Evolutionary conservation across 2,888 invertebrate species (phyloP), one percentile per base, ranked within the genome.

Genomic region (Ophion slaviceki): DNA sequence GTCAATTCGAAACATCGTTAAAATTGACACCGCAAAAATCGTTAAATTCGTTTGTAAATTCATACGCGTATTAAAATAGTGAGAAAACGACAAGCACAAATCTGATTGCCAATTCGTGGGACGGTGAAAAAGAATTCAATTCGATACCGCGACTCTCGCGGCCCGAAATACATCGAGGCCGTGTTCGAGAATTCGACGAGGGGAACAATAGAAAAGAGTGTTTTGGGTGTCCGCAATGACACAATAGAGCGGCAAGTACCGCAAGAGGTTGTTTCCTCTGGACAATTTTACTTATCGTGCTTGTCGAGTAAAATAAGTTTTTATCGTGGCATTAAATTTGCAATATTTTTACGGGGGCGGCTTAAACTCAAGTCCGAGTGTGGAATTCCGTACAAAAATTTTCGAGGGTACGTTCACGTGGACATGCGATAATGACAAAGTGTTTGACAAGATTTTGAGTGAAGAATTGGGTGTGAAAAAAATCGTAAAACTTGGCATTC

Each of bases 391-490:
- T 59, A 20, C 1, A 72, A 8, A 36, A 11, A 36, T 7, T 17
- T 10, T 6, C 28, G 24, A 17, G 28, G 1, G 17, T 47, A 36
- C 2, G 32, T n/a, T 57, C 47, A 2, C 17, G 28, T 36, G 57
- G 11, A 70, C 20, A 6, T 24, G 24, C 40, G 20, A 6, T 70
- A 24, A 28, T 20, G 28, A 57, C 17, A 17, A 71, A 32, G 32
- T 32, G 45, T 14, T 71, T 20, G 11, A 64, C 79, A 77, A 85
- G 79, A 87, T 82, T 87, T 47, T 47, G 78, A 83, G 87, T 79
- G 86, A 85, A 64, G 87, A 86, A 32, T 20, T 59, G 45, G 17
- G 4, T 8, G n/a, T 32, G 24, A 32, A 36, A n/a, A 20, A 61
- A 28, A 57, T 7, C n/a, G 17, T 10, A n/a, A 10, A 36, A 72